A percentile compares a stretch with the other conserved stretches of the same genome.
phyloP scores from a whole-genome alignment of 92 coral and sea anemone species.

The Desmophyllum pertusum region DNA sequence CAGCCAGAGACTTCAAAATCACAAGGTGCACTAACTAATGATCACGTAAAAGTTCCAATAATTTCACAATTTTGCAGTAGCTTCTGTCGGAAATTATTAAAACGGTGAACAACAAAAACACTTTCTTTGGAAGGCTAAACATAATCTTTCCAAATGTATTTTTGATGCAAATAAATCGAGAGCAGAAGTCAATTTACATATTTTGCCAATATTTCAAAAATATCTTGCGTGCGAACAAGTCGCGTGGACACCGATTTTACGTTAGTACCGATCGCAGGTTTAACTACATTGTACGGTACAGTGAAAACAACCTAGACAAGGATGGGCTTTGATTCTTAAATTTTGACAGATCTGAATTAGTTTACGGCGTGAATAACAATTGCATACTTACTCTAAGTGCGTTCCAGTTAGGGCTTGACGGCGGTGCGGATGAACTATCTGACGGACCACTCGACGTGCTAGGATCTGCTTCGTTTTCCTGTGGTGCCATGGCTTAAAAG shows the following conservation, averaged over 20 bases:
- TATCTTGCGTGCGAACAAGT: neutral
- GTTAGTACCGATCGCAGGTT: neutral
- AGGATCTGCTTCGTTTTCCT: slow-evolving; percentile 36
- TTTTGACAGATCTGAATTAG: slow-evolving; percentile 3
- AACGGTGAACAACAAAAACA: neutral
- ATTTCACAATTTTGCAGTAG: neutral
- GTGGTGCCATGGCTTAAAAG: slow-evolving; percentile 36
- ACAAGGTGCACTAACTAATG: neutral
- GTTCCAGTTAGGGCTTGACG: slow-evolving; percentile 51
- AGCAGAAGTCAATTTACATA: neutral
- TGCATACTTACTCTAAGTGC: slow-evolving; percentile 54
- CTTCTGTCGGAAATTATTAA: neutral
- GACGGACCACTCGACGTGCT: neutral
- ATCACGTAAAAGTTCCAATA: too few species aligned
- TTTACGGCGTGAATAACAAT: neutral
- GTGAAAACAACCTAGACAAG: neutral
- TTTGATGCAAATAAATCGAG: neutral
- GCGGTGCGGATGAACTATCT: neutral
- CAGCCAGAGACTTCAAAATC: neutral
- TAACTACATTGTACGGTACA: neutral
- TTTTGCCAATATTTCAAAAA: neutral
- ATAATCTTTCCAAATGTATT: neutral
- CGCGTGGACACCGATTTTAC: neutral
- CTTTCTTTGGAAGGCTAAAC: neutral
- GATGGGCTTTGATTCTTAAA: neutral